Evolutionary conservation across 2,888 invertebrate species (phyloP).

Genomic region (Torymus tubicola): DNA sequence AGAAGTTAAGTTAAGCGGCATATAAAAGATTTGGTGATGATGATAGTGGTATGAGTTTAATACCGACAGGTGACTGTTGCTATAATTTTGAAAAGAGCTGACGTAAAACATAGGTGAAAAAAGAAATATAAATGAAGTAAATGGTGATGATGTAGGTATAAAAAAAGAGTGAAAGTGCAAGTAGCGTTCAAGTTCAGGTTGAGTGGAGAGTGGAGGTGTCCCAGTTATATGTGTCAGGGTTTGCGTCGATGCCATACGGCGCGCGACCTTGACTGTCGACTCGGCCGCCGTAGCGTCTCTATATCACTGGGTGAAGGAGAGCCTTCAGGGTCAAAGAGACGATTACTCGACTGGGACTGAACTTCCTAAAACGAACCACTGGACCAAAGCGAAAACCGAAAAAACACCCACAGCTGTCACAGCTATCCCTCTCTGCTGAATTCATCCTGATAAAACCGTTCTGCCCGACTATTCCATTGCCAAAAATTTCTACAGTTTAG

Average conservation of each 20-base stretch:
- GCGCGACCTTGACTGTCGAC: conserved; percentile 56
- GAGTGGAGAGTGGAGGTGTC: conserved; percentile 50
- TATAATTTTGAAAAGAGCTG: too few relatives aligned
- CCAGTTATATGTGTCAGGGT: conserved; percentile 55
- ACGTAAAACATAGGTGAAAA: too few relatives aligned
- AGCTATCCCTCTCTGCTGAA: too few relatives aligned
- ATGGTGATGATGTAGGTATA: not conserved
- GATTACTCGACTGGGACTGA: conserved; percentile 25
- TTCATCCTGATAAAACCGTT: too few relatives aligned
- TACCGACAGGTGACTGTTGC: too few relatives aligned
- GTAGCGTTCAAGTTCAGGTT: conserved; percentile 47
- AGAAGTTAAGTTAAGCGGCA: too few relatives aligned
- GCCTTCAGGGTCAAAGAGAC: conserved; percentile 53
- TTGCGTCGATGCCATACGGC: conserved; percentile 51
- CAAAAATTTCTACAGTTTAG: too few relatives aligned
- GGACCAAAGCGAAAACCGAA: conserved; percentile 52
- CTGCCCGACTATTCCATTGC: too few relatives aligned
- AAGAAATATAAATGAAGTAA: not conserved
- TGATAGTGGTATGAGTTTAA: too few relatives aligned
- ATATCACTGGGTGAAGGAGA: conserved; percentile 59
- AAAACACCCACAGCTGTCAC: too few relatives aligned
- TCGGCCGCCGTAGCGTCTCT: conserved; percentile 50
- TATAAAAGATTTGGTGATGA: too few relatives aligned
- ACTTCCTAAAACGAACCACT: conserved; percentile 6
- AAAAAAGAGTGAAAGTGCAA: conserved; percentile 38